Percentiles rank a stretch among this genome's conserved stretches.
These are phyloP conservation scores for Anguilla rostrata DNA, from an alignment of 2,113 vertebrate genomes.

Conservation along the genomic window DNA sequence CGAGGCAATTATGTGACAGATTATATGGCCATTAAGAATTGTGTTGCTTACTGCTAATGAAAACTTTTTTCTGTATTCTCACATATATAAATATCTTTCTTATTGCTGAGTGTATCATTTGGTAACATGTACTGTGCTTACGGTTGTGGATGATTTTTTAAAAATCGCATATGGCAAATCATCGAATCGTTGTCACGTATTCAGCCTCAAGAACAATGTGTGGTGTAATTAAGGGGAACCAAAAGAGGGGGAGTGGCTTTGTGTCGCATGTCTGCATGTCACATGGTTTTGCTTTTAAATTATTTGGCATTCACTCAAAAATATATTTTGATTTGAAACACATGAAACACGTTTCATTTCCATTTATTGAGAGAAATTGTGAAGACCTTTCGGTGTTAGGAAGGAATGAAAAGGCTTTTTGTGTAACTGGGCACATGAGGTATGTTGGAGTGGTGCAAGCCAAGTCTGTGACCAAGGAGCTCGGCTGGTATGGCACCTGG, in stretches of 20 bases:
- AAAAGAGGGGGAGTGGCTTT: neutral
- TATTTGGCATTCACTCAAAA: neutral
- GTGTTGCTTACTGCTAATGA: neutral
- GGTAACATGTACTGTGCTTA: neutral
- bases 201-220: neutral
- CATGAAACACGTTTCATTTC: neutral
- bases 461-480: neutral
- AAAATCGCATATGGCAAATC: neutral
- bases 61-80: neutral
- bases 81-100: neutral
- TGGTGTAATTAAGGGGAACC: too few relatives aligned
- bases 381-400: neutral
- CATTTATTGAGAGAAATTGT: neutral
- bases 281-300: neutral
- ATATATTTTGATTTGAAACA: neutral
- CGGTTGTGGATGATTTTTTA: neutral
- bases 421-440: neutral
- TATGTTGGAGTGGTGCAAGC: neutral
- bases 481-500: conserved; percentile 36
- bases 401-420: neutral
- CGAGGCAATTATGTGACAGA: neutral
- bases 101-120: neutral
- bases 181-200: neutral
- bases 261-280: neutral
- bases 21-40: neutral